Evolutionary conservation across 2,797 vertebrate genomes (phyloP).

Genomic region (Girardinus metallicus): DNA sequence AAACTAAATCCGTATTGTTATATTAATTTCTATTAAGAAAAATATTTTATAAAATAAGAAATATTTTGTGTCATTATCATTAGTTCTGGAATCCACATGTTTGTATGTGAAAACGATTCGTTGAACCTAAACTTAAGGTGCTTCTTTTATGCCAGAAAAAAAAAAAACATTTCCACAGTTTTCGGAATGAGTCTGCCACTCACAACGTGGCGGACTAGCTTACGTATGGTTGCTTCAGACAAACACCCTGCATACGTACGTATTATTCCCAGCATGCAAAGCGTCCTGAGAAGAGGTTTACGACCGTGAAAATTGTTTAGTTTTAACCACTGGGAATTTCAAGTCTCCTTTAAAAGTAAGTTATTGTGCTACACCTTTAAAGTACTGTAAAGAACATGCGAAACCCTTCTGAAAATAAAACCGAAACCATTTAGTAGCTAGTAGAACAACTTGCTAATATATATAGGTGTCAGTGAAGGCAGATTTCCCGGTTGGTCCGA

Average conservation of each 20-base stretch:
- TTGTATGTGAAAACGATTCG: background rate
- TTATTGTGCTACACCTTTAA: fast-evolving
- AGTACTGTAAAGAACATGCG: background rate
- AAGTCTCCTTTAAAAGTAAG: background rate
- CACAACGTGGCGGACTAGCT: background rate
- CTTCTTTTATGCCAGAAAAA: background rate
- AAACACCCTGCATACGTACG: background rate
- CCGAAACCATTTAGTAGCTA: fast-evolving
- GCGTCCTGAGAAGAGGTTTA: background rate
- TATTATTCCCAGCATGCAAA: slow-evolving; percentile 45
- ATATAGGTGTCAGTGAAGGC: fast-evolving
- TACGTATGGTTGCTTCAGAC: background rate
- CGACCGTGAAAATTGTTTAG: too few species aligned
- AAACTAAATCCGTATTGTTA: background rate
- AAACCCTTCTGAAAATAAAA: fast-evolving
- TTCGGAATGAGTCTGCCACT: too few species aligned
- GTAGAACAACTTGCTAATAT: fast-evolving
- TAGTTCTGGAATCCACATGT: background rate
- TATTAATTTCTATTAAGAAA: too few species aligned
- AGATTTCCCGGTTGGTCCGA: slow-evolving; percentile 52
- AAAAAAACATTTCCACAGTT: background rate
- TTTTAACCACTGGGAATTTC: background rate
- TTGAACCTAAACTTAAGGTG: background rate
- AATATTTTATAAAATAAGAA: background rate
- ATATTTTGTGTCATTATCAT: background rate